Evolutionary conservation across 2,113 vertebrate species (phyloP).

Genomic region (Pollachius pollachius): DNA sequence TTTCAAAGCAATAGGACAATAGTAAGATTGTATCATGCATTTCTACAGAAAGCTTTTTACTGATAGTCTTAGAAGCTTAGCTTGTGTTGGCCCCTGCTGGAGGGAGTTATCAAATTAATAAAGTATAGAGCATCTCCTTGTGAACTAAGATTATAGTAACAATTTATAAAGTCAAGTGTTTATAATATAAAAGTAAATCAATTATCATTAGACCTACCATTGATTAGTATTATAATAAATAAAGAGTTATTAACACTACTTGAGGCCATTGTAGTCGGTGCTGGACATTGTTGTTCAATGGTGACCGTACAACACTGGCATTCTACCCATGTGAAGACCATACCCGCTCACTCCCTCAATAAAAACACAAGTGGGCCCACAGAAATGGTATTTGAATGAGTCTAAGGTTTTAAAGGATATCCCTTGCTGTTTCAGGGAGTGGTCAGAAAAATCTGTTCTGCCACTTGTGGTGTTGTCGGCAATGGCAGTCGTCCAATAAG

Average conservation of each 20-base stretch:
- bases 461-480: conserved; percentile 30
- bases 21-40: not conserved
- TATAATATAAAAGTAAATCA: no score
- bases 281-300: not conserved
- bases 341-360: conserved; percentile 36
- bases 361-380: conserved; percentile 38
- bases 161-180: no score
- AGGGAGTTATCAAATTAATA: not conserved
- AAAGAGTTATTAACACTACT: not conserved
- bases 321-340: conserved; percentile 14
- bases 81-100: not conserved
- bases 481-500: not conserved
- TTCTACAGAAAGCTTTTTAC: conserved; percentile 1
- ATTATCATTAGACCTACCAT: no score
- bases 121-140: not conserved
- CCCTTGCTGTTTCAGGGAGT: conserved; percentile 47
- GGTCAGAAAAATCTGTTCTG: conserved; percentile 38
- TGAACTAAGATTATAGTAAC: no score
- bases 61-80: not conserved
- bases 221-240: not conserved
- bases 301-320: conserved; percentile 9
- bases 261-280: conserved; percentile 19
- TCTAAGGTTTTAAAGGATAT: conserved; percentile 50
- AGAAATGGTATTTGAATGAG: conserved; percentile 59
- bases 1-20: no score